Conservation (phyloP, 1,140 invertebrate species). For the Drosophila biarmipes region DNA sequence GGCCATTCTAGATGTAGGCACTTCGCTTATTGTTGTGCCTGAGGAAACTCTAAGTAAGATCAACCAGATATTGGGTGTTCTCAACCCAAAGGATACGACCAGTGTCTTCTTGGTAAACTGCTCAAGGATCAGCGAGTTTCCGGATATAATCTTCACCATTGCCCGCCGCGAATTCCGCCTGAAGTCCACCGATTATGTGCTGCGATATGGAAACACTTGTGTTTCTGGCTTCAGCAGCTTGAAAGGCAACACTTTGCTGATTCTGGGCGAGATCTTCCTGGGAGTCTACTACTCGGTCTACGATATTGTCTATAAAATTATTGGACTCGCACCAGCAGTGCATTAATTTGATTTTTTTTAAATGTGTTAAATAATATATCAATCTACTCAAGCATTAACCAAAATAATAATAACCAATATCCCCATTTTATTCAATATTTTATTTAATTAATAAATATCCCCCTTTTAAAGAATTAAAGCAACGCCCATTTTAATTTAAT, state of each 20-base stretch:
- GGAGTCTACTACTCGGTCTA: constrained; percentile 48
- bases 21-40: constrained; percentile 97
- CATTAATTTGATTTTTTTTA: background rate
- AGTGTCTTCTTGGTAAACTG: constrained; percentile 88
- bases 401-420: no score
- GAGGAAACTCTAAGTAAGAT: constrained; percentile 89
- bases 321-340: constrained; percentile 43
- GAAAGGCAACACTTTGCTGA: constrained; percentile 85
- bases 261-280: constrained; percentile 51
- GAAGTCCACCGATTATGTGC: constrained; percentile 44
- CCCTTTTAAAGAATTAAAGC: background rate
- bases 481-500: constrained; percentile 1
- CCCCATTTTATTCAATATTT: background rate
- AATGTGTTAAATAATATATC: no score
- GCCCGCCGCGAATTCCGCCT: constrained; percentile 50
- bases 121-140: constrained; percentile 30
- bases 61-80: constrained; percentile 87
- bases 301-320: constrained; percentile 42
- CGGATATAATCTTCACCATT: constrained; percentile 55
- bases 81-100: constrained; percentile 89
- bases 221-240: constrained; percentile 57
- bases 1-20: constrained; percentile 99
- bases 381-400: background rate
- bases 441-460: background rate
- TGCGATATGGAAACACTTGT: constrained; percentile 81